Evolutionary conservation across 2,888 invertebrate genomes (phyloP).

Genomic region (Euzetes globulus): DNA sequence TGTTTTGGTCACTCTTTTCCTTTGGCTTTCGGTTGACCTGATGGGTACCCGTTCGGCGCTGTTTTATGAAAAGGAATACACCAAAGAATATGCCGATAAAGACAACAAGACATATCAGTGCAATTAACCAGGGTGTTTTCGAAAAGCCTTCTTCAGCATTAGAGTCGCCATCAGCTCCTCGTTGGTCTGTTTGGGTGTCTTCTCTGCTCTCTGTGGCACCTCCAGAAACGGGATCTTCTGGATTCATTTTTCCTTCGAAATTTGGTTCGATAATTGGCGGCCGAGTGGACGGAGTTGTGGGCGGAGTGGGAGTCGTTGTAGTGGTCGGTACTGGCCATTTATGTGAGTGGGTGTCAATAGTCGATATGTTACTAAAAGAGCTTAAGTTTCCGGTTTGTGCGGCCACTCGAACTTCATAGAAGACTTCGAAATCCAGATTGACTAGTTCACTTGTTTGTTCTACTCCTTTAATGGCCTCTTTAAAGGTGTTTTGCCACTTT

Average conservation of each 20-base stretch:
- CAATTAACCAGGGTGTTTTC: neutral
- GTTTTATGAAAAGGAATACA: neutral
- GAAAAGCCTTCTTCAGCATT: neutral
- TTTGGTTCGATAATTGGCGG: neutral
- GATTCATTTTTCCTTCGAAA: neutral
- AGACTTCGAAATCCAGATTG: neutral
- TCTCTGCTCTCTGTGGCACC: neutral
- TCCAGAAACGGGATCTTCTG: neutral
- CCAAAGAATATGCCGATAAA: neutral
- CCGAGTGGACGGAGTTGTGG: neutral
- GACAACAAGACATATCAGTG: neutral
- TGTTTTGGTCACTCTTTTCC: neutral
- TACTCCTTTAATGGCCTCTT: neutral
- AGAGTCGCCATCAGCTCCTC: neutral
- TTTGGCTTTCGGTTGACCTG: neutral
- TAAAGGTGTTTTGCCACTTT: neutral
- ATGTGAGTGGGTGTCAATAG: neutral
- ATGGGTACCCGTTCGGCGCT: neutral
- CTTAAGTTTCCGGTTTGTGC: neutral
- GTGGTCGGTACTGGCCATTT: conserved; percentile 1
- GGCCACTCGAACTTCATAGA: conserved; percentile 1
- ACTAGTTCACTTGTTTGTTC: neutral
- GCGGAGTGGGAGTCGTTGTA: neutral
- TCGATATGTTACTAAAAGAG: neutral
- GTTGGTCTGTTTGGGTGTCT: neutral